phyloP scores from a whole-genome alignment of 2,888 invertebrate genomes.

The Drosophila mettleri region DNA sequence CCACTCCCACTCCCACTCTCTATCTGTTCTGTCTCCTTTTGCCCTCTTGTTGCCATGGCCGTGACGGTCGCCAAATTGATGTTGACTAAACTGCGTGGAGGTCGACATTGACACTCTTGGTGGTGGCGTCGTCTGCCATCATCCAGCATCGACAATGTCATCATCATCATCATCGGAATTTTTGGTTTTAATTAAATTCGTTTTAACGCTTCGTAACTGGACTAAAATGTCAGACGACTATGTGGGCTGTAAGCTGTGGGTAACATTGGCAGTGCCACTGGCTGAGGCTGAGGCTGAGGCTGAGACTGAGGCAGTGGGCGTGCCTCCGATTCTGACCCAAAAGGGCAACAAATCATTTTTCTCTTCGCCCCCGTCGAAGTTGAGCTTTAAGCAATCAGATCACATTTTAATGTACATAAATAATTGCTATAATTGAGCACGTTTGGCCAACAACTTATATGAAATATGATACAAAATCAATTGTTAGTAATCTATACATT shows the following conservation, averaged over 20 bases:
- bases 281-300: too few relatives aligned
- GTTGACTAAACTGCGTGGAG: conserved; percentile 59
- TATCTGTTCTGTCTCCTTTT: not conserved
- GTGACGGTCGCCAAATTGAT: conserved; percentile 44
- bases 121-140: conserved; percentile 29
- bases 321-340: conserved; percentile 14
- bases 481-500: too few relatives aligned
- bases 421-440: not conserved
- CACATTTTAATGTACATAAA: not conserved
- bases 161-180: conserved; percentile 57
- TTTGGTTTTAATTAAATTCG: conserved; percentile 75
- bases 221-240: conserved; percentile 33
- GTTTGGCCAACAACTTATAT: too few relatives aligned
- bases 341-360: conserved; percentile 32
- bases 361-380: conserved; percentile 7
- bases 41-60: conserved; percentile 29
- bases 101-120: conserved; percentile 50
- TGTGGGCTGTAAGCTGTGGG: not conserved
- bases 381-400: not conserved
- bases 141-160: conserved; percentile 50
- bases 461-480: too few relatives aligned
- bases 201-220: conserved; percentile 53
- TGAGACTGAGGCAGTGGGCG: too few relatives aligned
- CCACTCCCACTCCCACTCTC: not conserved
- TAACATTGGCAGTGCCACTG: too few relatives aligned